A percentile compares a stretch with the other conserved stretches of the same genome.
These are phyloP conservation scores for Drosophila limbata DNA, from an alignment of 2,888 invertebrate genomes.

Conservation along the genomic window DNA sequence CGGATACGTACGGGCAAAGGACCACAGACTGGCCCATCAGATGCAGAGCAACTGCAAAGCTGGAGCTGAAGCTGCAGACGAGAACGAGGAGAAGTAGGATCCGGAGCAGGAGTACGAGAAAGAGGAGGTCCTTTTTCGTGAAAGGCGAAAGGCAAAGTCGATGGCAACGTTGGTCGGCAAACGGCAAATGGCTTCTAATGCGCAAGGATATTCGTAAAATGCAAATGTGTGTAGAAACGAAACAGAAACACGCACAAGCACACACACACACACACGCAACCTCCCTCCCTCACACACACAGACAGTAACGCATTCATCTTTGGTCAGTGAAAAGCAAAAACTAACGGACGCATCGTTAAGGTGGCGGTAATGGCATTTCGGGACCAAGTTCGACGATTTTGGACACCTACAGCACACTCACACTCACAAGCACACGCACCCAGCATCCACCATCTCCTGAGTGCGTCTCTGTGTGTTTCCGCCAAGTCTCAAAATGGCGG, in stretches of 20 bases:
- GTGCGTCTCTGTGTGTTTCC: conserved; percentile 53
- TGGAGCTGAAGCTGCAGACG: conserved; percentile 6
- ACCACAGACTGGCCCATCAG: conserved; percentile 31
- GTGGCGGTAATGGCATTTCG: conserved; percentile 80
- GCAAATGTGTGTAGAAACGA: conserved; percentile 81
- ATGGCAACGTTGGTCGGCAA: conserved; percentile 30
- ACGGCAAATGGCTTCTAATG: conserved; percentile 70
- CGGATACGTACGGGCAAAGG: conserved; percentile 17
- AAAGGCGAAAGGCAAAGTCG: conserved; percentile 47
- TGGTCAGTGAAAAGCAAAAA: conserved; percentile 61
- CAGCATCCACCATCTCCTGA: conserved; percentile 6
- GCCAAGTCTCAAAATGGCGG: conserved; percentile 80
- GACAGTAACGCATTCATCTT: conserved; percentile 57
- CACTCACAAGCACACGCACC: conserved; percentile 11
- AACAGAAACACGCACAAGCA: conserved; percentile 48
- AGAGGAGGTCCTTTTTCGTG: conserved; percentile 36
- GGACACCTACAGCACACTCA: conserved; percentile 57
- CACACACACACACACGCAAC: conserved; percentile 27
- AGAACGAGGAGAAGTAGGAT: not conserved
- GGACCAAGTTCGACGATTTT: conserved; percentile 73
- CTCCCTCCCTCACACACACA: conserved; percentile 9
- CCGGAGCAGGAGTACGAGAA: not conserved
- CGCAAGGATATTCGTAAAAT: conserved; percentile 83
- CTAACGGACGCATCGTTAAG: conserved; percentile 71
- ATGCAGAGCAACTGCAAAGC: conserved; percentile 27